These are phyloP conservation scores for Aphaenogaster rudis DNA, from an alignment of 1,140 invertebrate species.

Conservation along the genomic window DNA sequence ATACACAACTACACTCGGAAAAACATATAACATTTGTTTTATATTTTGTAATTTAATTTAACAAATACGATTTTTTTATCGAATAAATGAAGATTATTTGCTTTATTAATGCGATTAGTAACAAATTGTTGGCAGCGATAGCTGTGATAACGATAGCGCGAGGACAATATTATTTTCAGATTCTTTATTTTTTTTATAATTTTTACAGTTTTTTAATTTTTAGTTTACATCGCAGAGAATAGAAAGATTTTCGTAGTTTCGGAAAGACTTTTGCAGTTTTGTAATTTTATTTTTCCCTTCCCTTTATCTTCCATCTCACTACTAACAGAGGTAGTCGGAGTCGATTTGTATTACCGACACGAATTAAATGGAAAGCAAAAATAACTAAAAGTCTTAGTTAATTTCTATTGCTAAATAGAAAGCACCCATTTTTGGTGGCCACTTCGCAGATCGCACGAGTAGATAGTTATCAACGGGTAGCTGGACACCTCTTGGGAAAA, in stretches of 20 bases:
- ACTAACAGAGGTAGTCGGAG: not conserved
- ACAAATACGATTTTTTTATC: not conserved
- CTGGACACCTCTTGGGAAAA: conserved; percentile 12
- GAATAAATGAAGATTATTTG: not conserved
- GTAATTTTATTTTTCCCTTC: not conserved
- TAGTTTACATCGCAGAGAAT: not conserved
- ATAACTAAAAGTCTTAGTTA: not conserved
- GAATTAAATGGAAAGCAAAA: not conserved
- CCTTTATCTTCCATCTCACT: not conserved
- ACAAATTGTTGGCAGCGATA: not conserved
- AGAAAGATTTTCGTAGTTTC: not conserved
- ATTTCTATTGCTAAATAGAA: not conserved
- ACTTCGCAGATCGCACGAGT: conserved; percentile 3
- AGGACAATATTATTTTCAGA: not conserved
- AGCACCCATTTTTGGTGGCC: conserved; percentile 3
- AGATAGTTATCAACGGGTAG: conserved; percentile 19
- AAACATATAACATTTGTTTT: not conserved
- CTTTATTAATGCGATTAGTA: not conserved
- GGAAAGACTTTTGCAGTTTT: not conserved
- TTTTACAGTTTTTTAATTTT: not conserved
- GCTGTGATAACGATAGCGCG: not conserved
- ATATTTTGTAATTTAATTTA: conserved; percentile 10
- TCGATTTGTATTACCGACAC: not conserved
- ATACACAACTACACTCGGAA: not conserved
- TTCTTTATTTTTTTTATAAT: not conserved